phyloP scores from a whole-genome alignment of 2,888 invertebrate species.

The Zootermopsis nevadensis region DNA sequence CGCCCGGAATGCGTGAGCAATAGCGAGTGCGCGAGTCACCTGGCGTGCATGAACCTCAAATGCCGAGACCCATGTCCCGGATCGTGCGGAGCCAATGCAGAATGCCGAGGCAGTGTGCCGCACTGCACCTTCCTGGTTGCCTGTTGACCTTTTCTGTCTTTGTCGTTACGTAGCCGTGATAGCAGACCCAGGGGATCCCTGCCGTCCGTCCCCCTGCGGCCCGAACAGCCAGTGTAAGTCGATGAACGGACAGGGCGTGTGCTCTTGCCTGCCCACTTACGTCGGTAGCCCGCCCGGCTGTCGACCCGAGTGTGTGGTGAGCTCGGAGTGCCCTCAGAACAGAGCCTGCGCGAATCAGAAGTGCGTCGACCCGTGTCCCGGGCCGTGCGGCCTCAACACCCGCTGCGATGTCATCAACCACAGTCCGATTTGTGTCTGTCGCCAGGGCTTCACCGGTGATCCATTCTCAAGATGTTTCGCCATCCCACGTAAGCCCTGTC shows the following conservation, averaged over 20 bases:
- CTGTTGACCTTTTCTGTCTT: not conserved
- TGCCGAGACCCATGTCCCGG: constrained; percentile 81
- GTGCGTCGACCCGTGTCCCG: constrained; percentile 60
- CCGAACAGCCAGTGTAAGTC: constrained; percentile 74
- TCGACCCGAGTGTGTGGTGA: constrained; percentile 60
- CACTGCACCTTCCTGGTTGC: constrained; percentile 61
- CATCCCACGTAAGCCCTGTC: constrained; percentile 55
- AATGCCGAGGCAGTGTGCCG: constrained; percentile 66
- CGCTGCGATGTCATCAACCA: constrained; percentile 59
- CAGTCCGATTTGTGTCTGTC: constrained; percentile 59
- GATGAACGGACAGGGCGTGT: constrained; percentile 71
- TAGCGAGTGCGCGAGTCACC: constrained; percentile 75
- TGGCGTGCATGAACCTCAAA: constrained; percentile 78
- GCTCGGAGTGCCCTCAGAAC: constrained; percentile 58
- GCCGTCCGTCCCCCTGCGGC: constrained; percentile 76
- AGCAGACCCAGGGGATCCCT: constrained; percentile 77
- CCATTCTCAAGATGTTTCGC: constrained; percentile 61
- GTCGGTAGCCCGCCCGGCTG: constrained; percentile 69
- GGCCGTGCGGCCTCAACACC: constrained; percentile 59
- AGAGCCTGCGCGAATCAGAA: constrained; percentile 60
- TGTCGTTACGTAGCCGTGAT: constrained; percentile 57
- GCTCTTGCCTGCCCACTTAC: constrained; percentile 73
- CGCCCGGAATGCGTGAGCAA: constrained; percentile 81
- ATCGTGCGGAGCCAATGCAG: constrained; percentile 77
- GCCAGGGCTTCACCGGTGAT: constrained; percentile 58